Conservation (phyloP, 2,113 vertebrate genomes). For the Notarius quadriscutis region DNA sequence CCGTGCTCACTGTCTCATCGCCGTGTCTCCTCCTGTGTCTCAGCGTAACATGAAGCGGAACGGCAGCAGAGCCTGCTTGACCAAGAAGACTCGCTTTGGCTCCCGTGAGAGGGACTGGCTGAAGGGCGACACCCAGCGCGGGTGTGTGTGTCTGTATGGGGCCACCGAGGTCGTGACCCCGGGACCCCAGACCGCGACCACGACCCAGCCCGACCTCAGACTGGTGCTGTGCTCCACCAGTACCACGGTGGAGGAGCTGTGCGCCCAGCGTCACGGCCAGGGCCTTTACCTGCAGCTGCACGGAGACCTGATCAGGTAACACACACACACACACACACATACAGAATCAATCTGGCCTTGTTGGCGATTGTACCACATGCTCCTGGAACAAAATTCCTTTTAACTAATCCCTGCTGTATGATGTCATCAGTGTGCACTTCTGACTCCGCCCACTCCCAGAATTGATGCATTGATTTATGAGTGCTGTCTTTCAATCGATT, state of each 20-base stretch:
- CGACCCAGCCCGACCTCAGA: slow-evolving; percentile 79
- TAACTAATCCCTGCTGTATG: neutral
- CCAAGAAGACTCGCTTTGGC: slow-evolving; percentile 82
- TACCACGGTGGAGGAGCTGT: slow-evolving; percentile 85
- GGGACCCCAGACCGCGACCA: slow-evolving; percentile 67
- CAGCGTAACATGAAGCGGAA: slow-evolving; percentile 91
- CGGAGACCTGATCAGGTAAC: slow-evolving; percentile 91
- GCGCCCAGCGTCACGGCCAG: slow-evolving; percentile 77
- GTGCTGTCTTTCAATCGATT: neutral
- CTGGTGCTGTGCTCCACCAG: slow-evolving; percentile 89
- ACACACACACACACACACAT: neutral
- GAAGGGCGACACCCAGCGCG: slow-evolving; percentile 81
- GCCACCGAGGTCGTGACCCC: slow-evolving; percentile 68
- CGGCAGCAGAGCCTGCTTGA: slow-evolving; percentile 83
- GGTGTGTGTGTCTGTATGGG: slow-evolving; percentile 87
- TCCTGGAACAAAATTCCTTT: neutral
- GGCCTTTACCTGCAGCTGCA: slow-evolving; percentile 88
- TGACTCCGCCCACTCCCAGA: neutral
- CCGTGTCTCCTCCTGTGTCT: neutral
- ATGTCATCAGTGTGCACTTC: neutral
- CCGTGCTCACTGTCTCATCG: neutral
- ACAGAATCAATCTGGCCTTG: neutral
- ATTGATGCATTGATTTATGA: neutral
- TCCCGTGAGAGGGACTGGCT: slow-evolving; percentile 92
- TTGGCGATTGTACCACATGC: neutral